phyloP scores from a whole-genome alignment of 2,797 vertebrate species.

The Urosaurus nigricauda region DNA sequence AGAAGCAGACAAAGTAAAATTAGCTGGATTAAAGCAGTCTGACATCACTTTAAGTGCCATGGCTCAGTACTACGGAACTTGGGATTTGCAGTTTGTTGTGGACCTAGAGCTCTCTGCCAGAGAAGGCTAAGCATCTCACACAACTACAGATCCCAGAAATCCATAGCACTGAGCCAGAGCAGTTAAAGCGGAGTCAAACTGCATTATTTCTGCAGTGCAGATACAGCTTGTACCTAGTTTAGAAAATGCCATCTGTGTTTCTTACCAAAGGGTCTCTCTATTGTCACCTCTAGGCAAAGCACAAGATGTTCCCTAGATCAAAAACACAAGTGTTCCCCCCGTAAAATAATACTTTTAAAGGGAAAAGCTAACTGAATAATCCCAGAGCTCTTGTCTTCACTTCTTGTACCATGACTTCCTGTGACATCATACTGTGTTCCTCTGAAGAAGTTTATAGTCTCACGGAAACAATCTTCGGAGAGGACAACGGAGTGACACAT shows the following conservation, averaged over 20 bases:
- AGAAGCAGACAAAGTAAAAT: background rate
- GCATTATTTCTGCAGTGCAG: too few species aligned
- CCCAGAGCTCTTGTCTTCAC: conserved; percentile 77
- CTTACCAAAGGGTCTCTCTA: conserved; percentile 69
- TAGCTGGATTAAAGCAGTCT: too few species aligned
- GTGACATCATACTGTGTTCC: conserved; percentile 74
- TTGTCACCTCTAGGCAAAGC: conserved; percentile 76
- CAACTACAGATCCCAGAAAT: too few species aligned
- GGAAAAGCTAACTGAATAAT: conserved; percentile 77
- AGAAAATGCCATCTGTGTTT: conserved; percentile 29
- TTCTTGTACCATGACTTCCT: conserved; percentile 69
- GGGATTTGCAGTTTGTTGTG: too few species aligned
- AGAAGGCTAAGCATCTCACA: too few species aligned
- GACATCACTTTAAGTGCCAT: too few species aligned
- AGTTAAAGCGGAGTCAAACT: too few species aligned
- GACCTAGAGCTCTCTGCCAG: too few species aligned
- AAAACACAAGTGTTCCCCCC: conserved; percentile 62
- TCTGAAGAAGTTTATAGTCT: conserved; percentile 74
- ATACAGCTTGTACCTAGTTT: too few species aligned
- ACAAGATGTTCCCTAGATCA: conserved; percentile 80
- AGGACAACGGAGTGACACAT: conserved; percentile 67
- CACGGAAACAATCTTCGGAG: conserved; percentile 68
- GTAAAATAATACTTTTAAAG: conserved; percentile 66
- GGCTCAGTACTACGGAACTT: too few species aligned
- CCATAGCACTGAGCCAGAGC: too few species aligned